Conservation (phyloP, 2,797 vertebrate genomes). For the Alauda arvensis region DNA sequence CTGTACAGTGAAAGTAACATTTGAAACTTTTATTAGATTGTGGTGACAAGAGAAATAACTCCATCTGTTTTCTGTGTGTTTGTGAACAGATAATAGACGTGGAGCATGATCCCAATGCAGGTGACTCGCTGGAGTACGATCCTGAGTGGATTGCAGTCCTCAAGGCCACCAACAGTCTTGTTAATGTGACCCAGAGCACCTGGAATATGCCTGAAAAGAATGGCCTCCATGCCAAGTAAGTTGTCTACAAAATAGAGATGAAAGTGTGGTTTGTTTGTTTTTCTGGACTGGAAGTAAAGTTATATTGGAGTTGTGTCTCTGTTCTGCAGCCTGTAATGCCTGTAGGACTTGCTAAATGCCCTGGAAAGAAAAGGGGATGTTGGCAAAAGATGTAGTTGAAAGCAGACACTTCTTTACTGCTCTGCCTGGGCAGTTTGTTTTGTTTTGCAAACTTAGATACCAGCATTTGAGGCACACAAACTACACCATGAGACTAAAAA, state of each 20-base stretch:
- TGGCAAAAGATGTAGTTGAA: not conserved
- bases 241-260: not conserved
- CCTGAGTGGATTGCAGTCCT: slow-evolving; percentile 93
- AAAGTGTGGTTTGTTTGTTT: not conserved
- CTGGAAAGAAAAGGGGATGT: not conserved
- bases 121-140: slow-evolving; percentile 87
- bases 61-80: not conserved
- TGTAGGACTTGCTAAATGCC: not conserved
- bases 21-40: not conserved
- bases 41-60: not conserved
- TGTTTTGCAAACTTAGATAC: not conserved
- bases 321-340: not conserved
- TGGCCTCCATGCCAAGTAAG: slow-evolving; percentile 84
- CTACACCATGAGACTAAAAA: not conserved
- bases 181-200: slow-evolving; percentile 76
- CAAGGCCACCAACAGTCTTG: slow-evolving; percentile 84
- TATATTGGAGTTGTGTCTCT: not conserved
- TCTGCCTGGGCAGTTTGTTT: not conserved
- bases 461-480: not conserved
- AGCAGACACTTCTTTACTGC: not conserved
- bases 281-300: not conserved
- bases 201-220: slow-evolving; percentile 94
- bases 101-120: slow-evolving; percentile 82
- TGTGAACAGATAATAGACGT: slow-evolving; percentile 86
- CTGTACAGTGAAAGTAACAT: not conserved